Conservation (phyloP, 2,113 vertebrate species). For the Burhinus oedicnemus region DNA sequence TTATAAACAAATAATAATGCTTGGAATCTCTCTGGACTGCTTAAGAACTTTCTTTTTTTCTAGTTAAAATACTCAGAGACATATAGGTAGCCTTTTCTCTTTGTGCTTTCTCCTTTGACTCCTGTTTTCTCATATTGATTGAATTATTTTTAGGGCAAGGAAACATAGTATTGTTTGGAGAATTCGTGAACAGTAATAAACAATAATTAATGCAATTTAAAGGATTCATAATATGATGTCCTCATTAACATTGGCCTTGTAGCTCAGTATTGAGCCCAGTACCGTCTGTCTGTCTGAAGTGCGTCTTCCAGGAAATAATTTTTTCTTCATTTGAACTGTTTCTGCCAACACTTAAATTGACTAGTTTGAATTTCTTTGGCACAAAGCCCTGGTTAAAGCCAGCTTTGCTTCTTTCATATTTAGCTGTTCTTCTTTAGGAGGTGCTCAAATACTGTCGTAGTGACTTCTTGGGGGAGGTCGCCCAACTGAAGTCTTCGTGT, state of each 20-base stretch:
- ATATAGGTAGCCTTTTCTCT: neutral
- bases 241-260: neutral
- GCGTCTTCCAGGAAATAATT: neutral
- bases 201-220: neutral
- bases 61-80: neutral
- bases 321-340: neutral
- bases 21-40: neutral
- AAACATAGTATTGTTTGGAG: neutral
- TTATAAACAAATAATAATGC: neutral
- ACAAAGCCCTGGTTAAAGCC: neutral
- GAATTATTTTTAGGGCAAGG: neutral
- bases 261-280: neutral
- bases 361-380: constrained; percentile 6
- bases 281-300: neutral
- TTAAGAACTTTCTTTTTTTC: neutral
- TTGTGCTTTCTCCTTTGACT: neutral
- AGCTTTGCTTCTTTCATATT: neutral
- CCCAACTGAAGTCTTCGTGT: neutral
- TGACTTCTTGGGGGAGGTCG: neutral
- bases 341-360: neutral
- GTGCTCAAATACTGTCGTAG: neutral
- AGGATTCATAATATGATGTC: neutral
- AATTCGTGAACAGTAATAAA: neutral
- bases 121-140: neutral
- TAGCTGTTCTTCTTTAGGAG: neutral